Evolutionary conservation across 2,113 vertebrate species (phyloP).

Genomic region (Notiomystis cincta): DNA sequence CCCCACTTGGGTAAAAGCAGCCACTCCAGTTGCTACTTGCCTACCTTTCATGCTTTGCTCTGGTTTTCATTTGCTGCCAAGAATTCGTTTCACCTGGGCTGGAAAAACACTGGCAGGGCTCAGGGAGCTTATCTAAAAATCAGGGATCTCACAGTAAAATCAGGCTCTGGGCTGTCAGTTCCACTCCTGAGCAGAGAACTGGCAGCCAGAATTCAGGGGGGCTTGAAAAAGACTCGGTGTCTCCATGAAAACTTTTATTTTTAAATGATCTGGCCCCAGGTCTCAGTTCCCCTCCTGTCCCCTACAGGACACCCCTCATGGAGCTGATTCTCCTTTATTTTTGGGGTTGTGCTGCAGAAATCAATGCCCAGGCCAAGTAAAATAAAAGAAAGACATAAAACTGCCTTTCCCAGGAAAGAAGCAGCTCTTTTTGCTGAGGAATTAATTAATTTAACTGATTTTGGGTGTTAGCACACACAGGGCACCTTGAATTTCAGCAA

Average conservation of each 20-base stretch:
- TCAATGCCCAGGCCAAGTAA: not conserved
- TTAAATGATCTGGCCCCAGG: not conserved
- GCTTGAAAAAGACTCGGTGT: not conserved
- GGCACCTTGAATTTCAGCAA: not conserved
- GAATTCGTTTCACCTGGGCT: not conserved
- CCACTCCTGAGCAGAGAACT: not conserved
- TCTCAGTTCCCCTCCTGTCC: not conserved
- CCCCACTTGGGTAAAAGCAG: not conserved
- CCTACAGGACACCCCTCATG: not conserved
- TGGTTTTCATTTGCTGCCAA: slow-evolving; percentile 37
- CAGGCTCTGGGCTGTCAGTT: not conserved
- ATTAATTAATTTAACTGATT: not conserved
- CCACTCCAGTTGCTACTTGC: slow-evolving; percentile 27
- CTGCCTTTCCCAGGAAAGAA: not conserved
- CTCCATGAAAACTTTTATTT: not conserved
- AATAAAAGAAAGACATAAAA: not conserved
- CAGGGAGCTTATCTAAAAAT: not conserved
- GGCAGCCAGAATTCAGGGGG: not conserved
- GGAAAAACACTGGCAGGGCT: not conserved
- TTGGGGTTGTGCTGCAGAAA: not conserved
- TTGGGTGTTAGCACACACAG: not conserved
- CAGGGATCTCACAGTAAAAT: not conserved
- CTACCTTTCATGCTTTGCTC: not conserved
- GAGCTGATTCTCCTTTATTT: not conserved
- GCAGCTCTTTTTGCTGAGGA: not conserved